phyloP scores from a whole-genome alignment of 92 coral and sea anemone genomes.

The Diadumene lineata region DNA sequence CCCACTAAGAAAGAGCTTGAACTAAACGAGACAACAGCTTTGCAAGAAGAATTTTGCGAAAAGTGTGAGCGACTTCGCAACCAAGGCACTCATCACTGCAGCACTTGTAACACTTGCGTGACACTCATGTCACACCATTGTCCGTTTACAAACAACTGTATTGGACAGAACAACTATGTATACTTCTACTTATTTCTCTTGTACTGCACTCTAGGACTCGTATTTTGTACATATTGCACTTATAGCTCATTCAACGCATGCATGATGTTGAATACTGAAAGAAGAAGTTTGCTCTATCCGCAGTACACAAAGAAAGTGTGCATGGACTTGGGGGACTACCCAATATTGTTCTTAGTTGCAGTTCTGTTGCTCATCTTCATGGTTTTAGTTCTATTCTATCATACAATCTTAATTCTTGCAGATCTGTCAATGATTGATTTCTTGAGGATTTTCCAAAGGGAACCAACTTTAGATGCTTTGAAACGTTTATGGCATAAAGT shows the following conservation, averaged over 20 bases:
- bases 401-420: constrained; percentile 64
- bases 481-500: constrained; percentile 52
- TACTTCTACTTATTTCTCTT: constrained; percentile 80
- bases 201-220: constrained; percentile 77
- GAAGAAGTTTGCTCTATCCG: constrained; percentile 11
- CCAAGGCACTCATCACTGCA: constrained; percentile 91
- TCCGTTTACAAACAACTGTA: constrained; percentile 97
- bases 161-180: constrained; percentile 83
- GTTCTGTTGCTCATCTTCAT: constrained; percentile 74
- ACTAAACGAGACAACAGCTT: constrained; percentile 55
- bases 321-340: constrained; percentile 85
- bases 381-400: constrained; percentile 54
- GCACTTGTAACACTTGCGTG: constrained; percentile 83
- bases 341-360: constrained; percentile 86
- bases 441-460: constrained; percentile 63
- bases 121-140: constrained; percentile 98
- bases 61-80: constrained; percentile 85
- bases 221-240: constrained; percentile 71
- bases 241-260: constrained; percentile 78
- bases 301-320: constrained; percentile 59
- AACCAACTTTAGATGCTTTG: constrained; percentile 41
- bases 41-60: constrained; percentile 61
- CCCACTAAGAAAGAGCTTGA: constrained; percentile 77
- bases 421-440: constrained; percentile 89
- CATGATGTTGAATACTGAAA: constrained; percentile 48